These are phyloP conservation scores for Solea senegalensis DNA, from an alignment of 2,113 vertebrate species.

Conservation along the genomic window DNA sequence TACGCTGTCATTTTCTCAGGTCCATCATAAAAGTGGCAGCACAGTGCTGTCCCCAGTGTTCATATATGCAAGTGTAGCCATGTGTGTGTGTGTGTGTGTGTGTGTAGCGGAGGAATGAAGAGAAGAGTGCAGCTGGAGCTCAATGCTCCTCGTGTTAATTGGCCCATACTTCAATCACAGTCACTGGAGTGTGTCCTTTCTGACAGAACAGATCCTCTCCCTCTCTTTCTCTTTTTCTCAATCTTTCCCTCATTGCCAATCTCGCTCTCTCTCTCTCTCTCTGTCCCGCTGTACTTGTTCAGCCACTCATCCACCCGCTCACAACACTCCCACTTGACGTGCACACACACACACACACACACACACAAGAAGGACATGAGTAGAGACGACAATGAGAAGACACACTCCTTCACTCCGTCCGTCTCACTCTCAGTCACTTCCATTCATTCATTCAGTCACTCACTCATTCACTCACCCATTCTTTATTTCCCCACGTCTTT, in stretches of 20 bases:
- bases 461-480: slow-evolving; percentile 22
- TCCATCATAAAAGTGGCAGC: slow-evolving; percentile 53
- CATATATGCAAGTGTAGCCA: slow-evolving; percentile 30
- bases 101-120: slow-evolving; percentile 66
- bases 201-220: slow-evolving; percentile 74
- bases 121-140: slow-evolving; percentile 79
- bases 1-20: slow-evolving; percentile 50
- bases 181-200: slow-evolving; percentile 78
- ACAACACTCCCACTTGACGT: slow-evolving; percentile 31
- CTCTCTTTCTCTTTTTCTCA: slow-evolving; percentile 34
- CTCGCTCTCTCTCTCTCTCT: slow-evolving; percentile 14
- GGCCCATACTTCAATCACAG: slow-evolving; percentile 79
- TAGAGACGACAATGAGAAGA: not conserved
- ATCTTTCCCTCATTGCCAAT: too few relatives aligned
- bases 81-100: slow-evolving; percentile 43
- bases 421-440: slow-evolving; percentile 36
- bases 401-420: slow-evolving; percentile 23
- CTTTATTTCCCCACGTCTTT: slow-evolving; percentile 41
- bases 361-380: not conserved
- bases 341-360: not conserved
- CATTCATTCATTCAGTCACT: slow-evolving; percentile 38
- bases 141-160: slow-evolving; percentile 79
- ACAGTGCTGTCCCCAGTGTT: slow-evolving; percentile 49
- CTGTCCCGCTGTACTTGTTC: slow-evolving; percentile 66
- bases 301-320: slow-evolving; percentile 40